A percentile compares a stretch with the other conserved stretches of the same genome.
Evolutionary conservation across 2,797 vertebrate species (phyloP).

Genomic region (Molothrus ater): DNA sequence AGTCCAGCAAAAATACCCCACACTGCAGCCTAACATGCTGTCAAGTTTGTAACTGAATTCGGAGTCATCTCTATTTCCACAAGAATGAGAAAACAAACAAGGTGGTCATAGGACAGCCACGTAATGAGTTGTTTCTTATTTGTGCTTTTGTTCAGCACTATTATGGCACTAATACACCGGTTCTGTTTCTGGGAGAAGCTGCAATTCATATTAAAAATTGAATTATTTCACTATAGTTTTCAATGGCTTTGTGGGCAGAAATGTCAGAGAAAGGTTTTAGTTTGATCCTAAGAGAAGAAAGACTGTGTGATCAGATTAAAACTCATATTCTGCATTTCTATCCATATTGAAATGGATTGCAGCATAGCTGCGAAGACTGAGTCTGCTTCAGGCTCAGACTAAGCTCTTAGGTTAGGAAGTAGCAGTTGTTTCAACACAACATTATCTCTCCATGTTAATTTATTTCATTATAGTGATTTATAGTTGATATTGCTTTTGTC

Average conservation of each 20-base stretch:
- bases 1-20: background rate
- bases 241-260: background rate
- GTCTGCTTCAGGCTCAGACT: background rate
- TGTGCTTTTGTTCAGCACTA: background rate
- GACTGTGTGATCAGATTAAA: background rate
- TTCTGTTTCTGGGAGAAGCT: background rate
- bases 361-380: background rate
- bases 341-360: background rate
- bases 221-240: background rate
- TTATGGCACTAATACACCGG: background rate
- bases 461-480: conserved; percentile 52
- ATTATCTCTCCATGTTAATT: background rate
- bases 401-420: background rate
- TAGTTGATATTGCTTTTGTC: conserved; percentile 24
- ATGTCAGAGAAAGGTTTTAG: background rate
- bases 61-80: background rate
- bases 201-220: background rate
- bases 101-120: background rate
- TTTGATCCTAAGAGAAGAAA: background rate
- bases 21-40: background rate
- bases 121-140: background rate
- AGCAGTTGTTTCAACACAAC: background rate
- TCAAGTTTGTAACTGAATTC: background rate
- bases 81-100: background rate
- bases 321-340: background rate